phyloP scores from a whole-genome alignment of 2,888 invertebrate genomes.

The Alsophila aescularia region DNA sequence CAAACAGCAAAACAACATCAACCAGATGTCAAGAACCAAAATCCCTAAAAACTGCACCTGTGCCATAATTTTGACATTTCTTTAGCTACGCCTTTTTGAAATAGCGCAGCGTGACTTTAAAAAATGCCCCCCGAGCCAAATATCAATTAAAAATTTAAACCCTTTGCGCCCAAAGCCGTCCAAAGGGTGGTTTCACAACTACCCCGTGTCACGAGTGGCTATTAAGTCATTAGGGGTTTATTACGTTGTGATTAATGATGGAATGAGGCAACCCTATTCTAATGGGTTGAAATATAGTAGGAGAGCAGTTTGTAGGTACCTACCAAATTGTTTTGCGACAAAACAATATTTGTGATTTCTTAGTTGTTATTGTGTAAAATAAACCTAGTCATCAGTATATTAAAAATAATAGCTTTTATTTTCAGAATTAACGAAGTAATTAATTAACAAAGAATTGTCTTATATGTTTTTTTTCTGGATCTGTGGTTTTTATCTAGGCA shows the following conservation, averaged over 20 bases:
- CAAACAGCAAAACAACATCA: not conserved
- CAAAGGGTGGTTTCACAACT: constrained; percentile 34
- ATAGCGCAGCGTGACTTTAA: no score
- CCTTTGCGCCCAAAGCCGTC: constrained; percentile 32
- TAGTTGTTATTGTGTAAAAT: no score
- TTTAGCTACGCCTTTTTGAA: constrained; percentile 24
- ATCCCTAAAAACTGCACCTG: constrained; percentile 21
- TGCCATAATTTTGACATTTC: constrained; percentile 20
- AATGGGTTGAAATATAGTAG: constrained; percentile 36
- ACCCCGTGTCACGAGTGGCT: constrained; percentile 38
- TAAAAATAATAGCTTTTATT: no score
- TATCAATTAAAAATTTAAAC: constrained; percentile 42
- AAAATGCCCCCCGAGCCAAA: constrained; percentile 29
- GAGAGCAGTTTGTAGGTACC: not conserved
- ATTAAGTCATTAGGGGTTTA: constrained; percentile 51
- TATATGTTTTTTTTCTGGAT: no score
- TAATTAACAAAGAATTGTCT: no score
- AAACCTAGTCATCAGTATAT: no score
- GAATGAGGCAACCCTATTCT: constrained; percentile 30
- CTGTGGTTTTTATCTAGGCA: no score
- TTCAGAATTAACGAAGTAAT: no score
- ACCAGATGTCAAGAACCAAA: not conserved
- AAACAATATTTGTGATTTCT: no score
- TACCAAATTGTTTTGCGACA: no score
- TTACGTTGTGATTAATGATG: constrained; percentile 51